phyloP scores from a whole-genome alignment of 2,797 vertebrate genomes.

The Kryptolebias ocellatus region DNA sequence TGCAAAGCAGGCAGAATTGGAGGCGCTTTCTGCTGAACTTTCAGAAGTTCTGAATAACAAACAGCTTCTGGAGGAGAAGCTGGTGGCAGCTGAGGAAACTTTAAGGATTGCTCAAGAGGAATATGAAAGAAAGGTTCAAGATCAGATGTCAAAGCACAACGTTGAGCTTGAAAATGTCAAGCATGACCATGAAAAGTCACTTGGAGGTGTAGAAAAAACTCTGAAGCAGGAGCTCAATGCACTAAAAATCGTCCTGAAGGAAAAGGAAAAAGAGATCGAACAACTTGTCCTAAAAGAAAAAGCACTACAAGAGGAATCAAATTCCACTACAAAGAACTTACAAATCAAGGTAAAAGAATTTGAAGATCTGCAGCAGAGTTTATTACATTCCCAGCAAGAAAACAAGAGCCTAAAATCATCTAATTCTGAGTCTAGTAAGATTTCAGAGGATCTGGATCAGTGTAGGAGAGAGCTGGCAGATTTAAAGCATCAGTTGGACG shows the following conservation, averaged over 20 bases:
- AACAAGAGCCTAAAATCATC: constrained; percentile 75
- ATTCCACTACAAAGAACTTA: constrained; percentile 72
- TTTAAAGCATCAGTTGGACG: constrained; percentile 80
- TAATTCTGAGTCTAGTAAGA: constrained; percentile 64
- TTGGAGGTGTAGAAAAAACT: constrained; percentile 82
- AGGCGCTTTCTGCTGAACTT: constrained; percentile 87
- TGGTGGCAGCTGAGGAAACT: constrained; percentile 73
- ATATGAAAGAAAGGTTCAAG: constrained; percentile 81
- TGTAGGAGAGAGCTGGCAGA: constrained; percentile 76
- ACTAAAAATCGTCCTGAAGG: constrained; percentile 82
- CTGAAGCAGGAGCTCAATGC: constrained; percentile 87
- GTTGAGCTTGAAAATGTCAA: constrained; percentile 80
- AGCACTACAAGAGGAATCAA: constrained; percentile 75
- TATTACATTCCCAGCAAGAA: constrained; percentile 79
- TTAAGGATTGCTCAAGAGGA: constrained; percentile 71
- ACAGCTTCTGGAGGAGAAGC: constrained; percentile 82
- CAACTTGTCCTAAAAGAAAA: constrained; percentile 75
- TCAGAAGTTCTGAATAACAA: constrained; percentile 83
- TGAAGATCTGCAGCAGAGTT: constrained; percentile 77
- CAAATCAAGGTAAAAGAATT: constrained; percentile 79
- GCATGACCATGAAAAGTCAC: constrained; percentile 81
- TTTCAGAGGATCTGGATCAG: constrained; percentile 76
- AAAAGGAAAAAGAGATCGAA: constrained; percentile 84
- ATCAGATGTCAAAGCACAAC: constrained; percentile 80
- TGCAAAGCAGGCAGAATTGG: constrained; percentile 89